A percentile compares a stretch with the other conserved stretches of the same genome.
These are phyloP conservation scores for Hyperoplus lanceolatus DNA, from an alignment of 2,797 vertebrate genomes.

Conservation along the genomic window DNA sequence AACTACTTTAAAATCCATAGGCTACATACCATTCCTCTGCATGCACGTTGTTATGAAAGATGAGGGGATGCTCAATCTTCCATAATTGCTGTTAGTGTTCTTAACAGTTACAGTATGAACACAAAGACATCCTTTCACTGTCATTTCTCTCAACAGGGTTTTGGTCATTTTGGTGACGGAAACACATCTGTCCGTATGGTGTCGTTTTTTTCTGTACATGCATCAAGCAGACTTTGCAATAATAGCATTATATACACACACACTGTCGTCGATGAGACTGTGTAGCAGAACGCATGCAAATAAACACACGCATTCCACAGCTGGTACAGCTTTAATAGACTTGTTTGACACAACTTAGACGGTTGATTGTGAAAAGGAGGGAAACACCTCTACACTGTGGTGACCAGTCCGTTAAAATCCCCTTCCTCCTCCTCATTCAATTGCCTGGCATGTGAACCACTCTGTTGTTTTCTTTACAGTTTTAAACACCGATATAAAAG, in stretches of 20 bases:
- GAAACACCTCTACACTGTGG: neutral
- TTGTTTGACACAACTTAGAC: neutral
- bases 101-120: neutral
- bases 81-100: neutral
- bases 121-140: neutral
- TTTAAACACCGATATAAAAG: neutral
- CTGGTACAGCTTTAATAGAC: neutral
- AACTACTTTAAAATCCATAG: neutral
- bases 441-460: neutral
- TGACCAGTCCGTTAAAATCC: constrained; percentile 19
- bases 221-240: constrained; percentile 1
- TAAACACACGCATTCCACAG: neutral
- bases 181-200: neutral
- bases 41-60: neutral
- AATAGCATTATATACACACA: neutral
- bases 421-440: neutral
- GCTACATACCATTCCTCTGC: constrained; percentile 21
- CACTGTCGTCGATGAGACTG: neutral
- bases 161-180: neutral
- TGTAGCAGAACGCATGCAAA: neutral
- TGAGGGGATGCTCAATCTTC: neutral
- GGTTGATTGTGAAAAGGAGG: constrained; percentile 19
- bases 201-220: neutral
- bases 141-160: neutral
- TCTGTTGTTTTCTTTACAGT: neutral